phyloP scores from a whole-genome alignment of 2,797 vertebrate species.

The Pseudochromis fuscus region DNA sequence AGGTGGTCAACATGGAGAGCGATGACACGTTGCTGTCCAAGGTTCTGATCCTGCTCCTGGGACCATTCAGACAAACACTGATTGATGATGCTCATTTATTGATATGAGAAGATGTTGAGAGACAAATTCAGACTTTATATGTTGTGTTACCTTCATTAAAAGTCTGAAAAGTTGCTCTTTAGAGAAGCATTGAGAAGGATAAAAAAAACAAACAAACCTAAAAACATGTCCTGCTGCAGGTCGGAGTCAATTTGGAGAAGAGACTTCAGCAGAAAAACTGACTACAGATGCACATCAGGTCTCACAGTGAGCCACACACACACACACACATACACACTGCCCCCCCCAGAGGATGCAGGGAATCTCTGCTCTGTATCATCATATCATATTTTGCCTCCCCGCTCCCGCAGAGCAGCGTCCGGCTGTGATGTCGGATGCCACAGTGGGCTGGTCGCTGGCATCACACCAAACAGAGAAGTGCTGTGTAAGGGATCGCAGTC shows the following conservation, averaged over 20 bases:
- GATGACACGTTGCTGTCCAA: no score
- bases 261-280: neutral
- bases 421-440: conserved; percentile 25
- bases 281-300: neutral
- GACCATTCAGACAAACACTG: no score
- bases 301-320: neutral
- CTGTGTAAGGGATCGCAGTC: conserved; percentile 13
- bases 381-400: neutral
- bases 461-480: conserved; percentile 27
- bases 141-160: no score
- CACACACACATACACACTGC: neutral
- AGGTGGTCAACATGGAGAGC: no score
- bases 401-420: conserved; percentile 30
- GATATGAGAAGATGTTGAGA: no score
- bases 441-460: conserved; percentile 31
- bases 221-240: neutral
- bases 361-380: conserved; percentile 19
- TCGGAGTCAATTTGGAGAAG: no score
- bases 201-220: no score
- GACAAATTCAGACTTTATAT: no score
- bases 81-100: no score
- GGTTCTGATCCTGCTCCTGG: no score
- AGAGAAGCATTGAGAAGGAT: no score
- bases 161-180: no score
- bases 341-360: conserved; percentile 13